Percentiles rank a stretch among this genome's conserved stretches.
Conservation (phyloP, 2,113 vertebrate species). For the Tychaedon coryphoeus region DNA sequence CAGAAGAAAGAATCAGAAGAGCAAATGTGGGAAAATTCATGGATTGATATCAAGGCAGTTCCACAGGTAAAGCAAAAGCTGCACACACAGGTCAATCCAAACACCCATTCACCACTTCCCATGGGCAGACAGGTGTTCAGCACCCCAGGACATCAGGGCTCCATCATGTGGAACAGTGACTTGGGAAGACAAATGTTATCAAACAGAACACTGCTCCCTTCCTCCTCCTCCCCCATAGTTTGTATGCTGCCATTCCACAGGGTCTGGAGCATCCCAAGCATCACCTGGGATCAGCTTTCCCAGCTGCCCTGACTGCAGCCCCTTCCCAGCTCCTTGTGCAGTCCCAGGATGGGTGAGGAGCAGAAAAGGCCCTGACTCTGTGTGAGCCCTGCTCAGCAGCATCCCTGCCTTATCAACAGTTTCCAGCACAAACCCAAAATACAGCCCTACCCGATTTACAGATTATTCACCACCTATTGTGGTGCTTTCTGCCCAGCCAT, state of each 20-base stretch:
- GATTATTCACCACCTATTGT: too few species aligned
- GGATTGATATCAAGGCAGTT: not conserved
- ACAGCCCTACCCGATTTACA: not conserved
- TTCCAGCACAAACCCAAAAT: not conserved
- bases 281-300: not conserved
- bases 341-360: not conserved
- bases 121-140: not conserved
- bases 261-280: not conserved
- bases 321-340: not conserved
- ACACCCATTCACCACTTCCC: not conserved
- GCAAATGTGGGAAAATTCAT: not conserved
- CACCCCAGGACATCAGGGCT: not conserved
- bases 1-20: not conserved
- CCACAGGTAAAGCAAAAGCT: not conserved
- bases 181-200: not conserved
- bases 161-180: not conserved
- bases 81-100: not conserved
- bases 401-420: not conserved
- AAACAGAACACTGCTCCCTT: fast-evolving
- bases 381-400: not conserved
- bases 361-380: not conserved
- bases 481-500: not conserved
- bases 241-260: not conserved
- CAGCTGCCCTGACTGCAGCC: not conserved
- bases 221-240: not conserved